phyloP scores from a whole-genome alignment of 2,888 invertebrate genomes.

The Torymus auratus region DNA sequence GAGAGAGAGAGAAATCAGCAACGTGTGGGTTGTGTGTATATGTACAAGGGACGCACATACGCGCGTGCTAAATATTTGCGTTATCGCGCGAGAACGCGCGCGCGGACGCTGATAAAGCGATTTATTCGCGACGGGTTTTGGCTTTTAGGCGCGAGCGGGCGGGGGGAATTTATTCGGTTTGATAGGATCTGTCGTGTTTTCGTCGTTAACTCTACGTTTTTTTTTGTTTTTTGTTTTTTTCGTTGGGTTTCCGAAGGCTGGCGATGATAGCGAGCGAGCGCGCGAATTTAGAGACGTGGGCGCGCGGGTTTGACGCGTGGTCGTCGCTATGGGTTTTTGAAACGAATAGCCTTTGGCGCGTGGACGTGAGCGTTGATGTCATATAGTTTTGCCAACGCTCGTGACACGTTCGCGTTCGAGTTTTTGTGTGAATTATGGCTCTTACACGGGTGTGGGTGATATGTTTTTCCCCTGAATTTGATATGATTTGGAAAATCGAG shows the following conservation, averaged over 20 bases:
- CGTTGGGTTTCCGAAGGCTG: no score
- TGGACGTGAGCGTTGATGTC: no score
- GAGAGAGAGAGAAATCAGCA: not conserved
- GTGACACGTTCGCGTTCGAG: no score
- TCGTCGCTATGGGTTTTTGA: not conserved
- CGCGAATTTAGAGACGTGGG: conserved; percentile 13
- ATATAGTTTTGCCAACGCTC: no score
- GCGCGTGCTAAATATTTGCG: conserved; percentile 28
- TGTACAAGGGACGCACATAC: no score
- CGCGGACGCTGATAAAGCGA: conserved; percentile 37
- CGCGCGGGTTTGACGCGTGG: not conserved
- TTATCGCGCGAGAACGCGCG: conserved; percentile 3
- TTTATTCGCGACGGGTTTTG: conserved; percentile 37
- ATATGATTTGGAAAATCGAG: no score
- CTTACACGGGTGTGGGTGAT: no score
- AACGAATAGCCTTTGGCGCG: no score
- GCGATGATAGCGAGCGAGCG: not conserved
- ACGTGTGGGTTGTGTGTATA: not conserved
- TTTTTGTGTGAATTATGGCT: no score
- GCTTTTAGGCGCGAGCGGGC: not conserved
- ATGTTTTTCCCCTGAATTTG: no score
- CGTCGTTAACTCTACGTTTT: not conserved
- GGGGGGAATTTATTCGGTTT: conserved; percentile 28
- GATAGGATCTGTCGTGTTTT: conserved; percentile 19
- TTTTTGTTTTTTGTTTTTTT: not conserved